phyloP scores from a whole-genome alignment of 2,797 vertebrate genomes.

The Poeciliopsis infans region DNA sequence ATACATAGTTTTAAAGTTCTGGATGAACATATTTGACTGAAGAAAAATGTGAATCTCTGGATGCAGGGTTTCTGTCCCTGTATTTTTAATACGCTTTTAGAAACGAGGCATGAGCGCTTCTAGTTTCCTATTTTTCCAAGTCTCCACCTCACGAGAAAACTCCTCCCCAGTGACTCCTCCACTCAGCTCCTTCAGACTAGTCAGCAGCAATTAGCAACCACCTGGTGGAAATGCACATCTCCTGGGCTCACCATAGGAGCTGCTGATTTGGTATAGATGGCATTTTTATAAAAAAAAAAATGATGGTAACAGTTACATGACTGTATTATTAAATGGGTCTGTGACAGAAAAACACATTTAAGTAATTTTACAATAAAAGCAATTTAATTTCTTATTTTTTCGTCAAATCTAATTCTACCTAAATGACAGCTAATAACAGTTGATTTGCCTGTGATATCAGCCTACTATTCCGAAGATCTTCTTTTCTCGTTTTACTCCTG shows the following conservation, averaged over 20 bases:
- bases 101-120: background rate
- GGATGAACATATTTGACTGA: background rate
- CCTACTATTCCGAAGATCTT: background rate
- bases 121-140: too few species aligned
- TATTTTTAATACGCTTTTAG: background rate
- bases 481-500: constrained; percentile 20
- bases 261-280: too few species aligned
- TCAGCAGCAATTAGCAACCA: too few species aligned
- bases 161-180: too few species aligned
- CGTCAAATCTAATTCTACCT: background rate
- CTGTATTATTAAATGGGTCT: too few species aligned
- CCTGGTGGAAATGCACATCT: too few species aligned
- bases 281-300: too few species aligned
- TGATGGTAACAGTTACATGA: too few species aligned
- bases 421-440: background rate
- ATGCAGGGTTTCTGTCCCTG: background rate
- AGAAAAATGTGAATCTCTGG: background rate
- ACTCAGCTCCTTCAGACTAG: too few species aligned
- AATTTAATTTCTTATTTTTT: background rate
- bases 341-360: background rate
- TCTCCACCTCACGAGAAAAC: too few species aligned
- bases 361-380: background rate
- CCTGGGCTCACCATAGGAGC: too few species aligned
- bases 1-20: background rate
- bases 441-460: constrained; percentile 5